Evolutionary conservation across 2,113 vertebrate species (phyloP).

Genomic region (Strigops habroptila): DNA sequence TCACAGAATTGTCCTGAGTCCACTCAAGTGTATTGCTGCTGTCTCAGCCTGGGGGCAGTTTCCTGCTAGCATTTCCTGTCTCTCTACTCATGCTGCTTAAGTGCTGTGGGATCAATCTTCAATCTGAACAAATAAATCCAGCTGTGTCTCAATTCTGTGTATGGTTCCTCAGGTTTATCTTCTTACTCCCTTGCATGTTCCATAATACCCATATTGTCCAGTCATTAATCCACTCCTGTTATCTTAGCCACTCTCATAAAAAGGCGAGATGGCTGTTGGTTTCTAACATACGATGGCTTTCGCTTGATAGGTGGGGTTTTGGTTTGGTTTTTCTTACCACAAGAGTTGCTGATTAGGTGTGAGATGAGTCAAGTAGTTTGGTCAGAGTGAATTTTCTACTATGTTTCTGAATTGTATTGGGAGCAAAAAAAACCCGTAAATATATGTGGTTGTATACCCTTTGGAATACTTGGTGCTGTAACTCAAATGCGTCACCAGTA

Average conservation of each 20-base stretch:
- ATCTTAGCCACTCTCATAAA: background rate
- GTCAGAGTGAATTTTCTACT: background rate
- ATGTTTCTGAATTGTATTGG: background rate
- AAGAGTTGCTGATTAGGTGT: background rate
- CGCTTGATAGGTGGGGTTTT: background rate
- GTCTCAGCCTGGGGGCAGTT: background rate
- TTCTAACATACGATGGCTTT: background rate
- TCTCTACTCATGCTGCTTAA: background rate
- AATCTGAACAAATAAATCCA: background rate
- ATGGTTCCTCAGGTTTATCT: background rate
- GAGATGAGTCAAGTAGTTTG: background rate
- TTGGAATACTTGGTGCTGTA: background rate
- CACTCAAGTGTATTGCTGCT: background rate
- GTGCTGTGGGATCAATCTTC: background rate
- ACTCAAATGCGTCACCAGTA: background rate
- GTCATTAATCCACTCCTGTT: background rate
- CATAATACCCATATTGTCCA: background rate
- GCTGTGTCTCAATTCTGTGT: background rate
- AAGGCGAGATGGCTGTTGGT: background rate
- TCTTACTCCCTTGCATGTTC: background rate
- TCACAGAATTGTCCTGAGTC: background rate
- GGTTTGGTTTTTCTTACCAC: background rate
- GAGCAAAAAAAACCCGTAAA: background rate
- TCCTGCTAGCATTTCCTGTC: background rate
- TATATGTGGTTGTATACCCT: background rate